Evolutionary conservation across 1,140 invertebrate species (phyloP), one percentile per base, ranked within the genome.

Genomic region (Steinernema feltiae): DNA sequence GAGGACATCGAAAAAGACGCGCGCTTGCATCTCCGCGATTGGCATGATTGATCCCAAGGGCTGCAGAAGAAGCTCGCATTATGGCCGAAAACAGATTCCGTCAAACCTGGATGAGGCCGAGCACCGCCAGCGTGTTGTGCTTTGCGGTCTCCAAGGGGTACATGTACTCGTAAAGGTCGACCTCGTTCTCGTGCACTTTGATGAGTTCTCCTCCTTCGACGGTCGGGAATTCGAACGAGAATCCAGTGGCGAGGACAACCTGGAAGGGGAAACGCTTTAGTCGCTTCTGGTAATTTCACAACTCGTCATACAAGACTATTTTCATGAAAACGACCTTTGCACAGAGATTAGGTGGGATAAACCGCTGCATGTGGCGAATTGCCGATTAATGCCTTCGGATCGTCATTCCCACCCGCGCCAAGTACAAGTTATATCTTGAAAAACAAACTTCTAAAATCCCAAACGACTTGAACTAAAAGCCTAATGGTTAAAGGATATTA

Each of bases 1-100:
- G 2, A 83, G 70, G 17, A 71, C 73, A 29, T 79, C 77, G 70
- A 83, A 79, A 48, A 85, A 87, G 85, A 88, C 88, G 35, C 89
- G 82, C 17, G 87, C 84, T 80, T 90, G 89, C 63, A 90, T 85
- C 81, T 90, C 89, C n/a, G 88, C 86, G 30, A 89, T 87, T 15
- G 89, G 89, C 83, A 88, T 85, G n/a, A 89, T 83, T 18, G 88
- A 82, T 32, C 89, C 88, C 2, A 88, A 70, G 27, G 89, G 87
- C 79, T 89, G 89, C 1, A 75, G 71, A 35, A 15, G 46, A 27
- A 29, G 1, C 15, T 21, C 18, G 27, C 31, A 27, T 32, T 3
- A 32, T 15, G 31, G 30, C n/a, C 24, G 24, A 41, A 27, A 29
- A 21, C n/a, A 1, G 74, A 35, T 12, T 63, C 30, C 0, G 21